Evolutionary conservation across 2,113 vertebrate species (phyloP).

Genomic region (Campylomormyrus tamandua): DNA sequence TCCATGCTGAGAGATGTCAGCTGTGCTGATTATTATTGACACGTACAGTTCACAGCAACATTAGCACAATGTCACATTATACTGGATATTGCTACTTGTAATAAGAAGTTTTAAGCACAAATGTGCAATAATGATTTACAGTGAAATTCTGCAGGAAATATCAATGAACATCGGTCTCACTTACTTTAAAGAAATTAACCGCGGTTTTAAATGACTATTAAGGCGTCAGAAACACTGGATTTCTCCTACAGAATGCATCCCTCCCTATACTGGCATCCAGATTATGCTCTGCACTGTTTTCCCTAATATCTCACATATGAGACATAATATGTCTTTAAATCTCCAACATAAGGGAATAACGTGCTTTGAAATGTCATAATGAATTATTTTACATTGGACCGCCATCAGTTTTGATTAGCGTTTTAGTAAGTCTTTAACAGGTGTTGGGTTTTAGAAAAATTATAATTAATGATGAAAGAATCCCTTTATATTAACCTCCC

Average conservation of each 20-base stretch:
- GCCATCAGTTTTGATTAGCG: conserved; percentile 68
- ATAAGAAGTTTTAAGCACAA: conserved; percentile 58
- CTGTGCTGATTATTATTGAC: conserved; percentile 70
- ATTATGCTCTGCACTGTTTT: conserved; percentile 11
- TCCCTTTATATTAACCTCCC: conserved; percentile 70
- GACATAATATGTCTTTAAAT: conserved; percentile 28
- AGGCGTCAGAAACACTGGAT: neutral
- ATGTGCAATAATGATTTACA: conserved; percentile 64
- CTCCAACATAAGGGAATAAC: conserved; percentile 30
- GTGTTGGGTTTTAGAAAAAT: conserved; percentile 65
- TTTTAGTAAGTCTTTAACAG: conserved; percentile 62
- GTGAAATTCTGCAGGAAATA: conserved; percentile 34
- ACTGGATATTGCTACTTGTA: conserved; percentile 37
- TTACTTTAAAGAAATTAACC: conserved; percentile 24
- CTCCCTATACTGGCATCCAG: neutral
- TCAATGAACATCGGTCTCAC: conserved; percentile 20
- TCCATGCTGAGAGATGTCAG: conserved; percentile 69
- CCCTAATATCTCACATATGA: conserved; percentile 9
- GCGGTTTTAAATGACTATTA: conserved; percentile 13
- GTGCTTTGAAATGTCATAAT: conserved; percentile 41
- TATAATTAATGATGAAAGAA: conserved; percentile 75
- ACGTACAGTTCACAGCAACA: conserved; percentile 60
- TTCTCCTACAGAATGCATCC: conserved; percentile 16
- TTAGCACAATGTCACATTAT: conserved; percentile 61
- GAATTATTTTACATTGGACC: conserved; percentile 43